phyloP scores from a whole-genome alignment of 37 sponge, comb jelly and placozoan genomes.

The Aphrocallistes beatrix region DNA sequence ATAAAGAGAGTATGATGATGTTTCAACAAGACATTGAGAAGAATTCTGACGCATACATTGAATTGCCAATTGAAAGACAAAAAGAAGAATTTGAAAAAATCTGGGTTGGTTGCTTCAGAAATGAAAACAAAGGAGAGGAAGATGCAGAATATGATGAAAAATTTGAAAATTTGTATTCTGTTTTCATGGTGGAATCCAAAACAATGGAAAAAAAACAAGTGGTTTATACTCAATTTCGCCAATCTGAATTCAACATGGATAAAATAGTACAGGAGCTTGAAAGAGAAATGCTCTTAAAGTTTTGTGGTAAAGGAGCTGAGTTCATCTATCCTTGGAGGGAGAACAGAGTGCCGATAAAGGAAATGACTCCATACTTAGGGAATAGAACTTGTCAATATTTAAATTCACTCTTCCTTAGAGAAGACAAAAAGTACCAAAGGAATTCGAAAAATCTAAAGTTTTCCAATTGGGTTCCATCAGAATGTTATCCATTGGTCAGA shows the following conservation, averaged over 20 bases:
- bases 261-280: background rate
- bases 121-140: background rate
- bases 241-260: background rate
- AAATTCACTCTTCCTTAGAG: too few species aligned
- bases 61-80: background rate
- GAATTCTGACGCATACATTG: too few species aligned
- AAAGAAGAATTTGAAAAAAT: background rate
- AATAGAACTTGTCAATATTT: background rate
- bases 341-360: background rate
- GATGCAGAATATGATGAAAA: background rate
- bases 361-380: background rate
- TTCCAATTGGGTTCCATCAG: background rate
- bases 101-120: background rate
- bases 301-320: background rate
- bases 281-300: background rate
- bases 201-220: background rate
- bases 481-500: background rate
- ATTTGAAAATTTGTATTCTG: background rate
- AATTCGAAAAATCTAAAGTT: background rate
- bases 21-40: too few species aligned
- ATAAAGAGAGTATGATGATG: too few species aligned
- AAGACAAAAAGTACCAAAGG: too few species aligned
- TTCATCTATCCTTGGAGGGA: background rate
- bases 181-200: background rate
- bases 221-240: background rate